phyloP scores from a whole-genome alignment of 2,113 vertebrate genomes.

The Paraplagusia blochii region DNA sequence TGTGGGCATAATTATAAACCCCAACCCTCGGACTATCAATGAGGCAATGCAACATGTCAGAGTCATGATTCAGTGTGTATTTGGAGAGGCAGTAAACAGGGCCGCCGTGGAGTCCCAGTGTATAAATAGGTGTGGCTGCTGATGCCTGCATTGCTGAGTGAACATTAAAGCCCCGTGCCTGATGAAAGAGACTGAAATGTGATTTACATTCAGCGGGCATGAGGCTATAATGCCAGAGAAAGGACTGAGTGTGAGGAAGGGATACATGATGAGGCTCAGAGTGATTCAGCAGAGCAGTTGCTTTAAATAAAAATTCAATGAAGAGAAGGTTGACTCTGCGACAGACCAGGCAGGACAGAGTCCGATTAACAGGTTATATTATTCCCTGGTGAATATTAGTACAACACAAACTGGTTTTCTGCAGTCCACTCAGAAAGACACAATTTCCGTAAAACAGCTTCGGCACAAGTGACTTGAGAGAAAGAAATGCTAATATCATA shows the following conservation, averaged over 20 bases:
- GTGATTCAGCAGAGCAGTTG: conserved; percentile 8
- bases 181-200: conserved; percentile 74
- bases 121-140: conserved; percentile 63
- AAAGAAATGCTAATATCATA: too few species aligned
- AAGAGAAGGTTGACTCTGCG: conserved; percentile 32
- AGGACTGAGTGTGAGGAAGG: conserved; percentile 3
- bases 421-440: too few species aligned
- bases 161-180: conserved; percentile 42
- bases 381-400: conserved; percentile 39
- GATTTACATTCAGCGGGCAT: conserved; percentile 57
- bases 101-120: conserved; percentile 20
- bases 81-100: conserved; percentile 59
- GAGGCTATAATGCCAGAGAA: conserved; percentile 32
- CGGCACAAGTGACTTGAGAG: too few species aligned
- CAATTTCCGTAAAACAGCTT: too few species aligned
- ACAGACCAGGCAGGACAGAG: conserved; percentile 37
- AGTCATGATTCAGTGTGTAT: conserved; percentile 32
- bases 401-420: neutral
- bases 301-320: conserved; percentile 17
- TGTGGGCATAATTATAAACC: conserved; percentile 45
- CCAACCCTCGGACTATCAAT: conserved; percentile 44
- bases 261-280: conserved; percentile 31
- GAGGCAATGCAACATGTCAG: conserved; percentile 25
- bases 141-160: conserved; percentile 38
- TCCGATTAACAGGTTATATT: conserved; percentile 52